A percentile compares a stretch with the other conserved stretches of the same genome.
phyloP scores from a whole-genome alignment of 2,113 vertebrate species.

The Corythornis cristatus region DNA sequence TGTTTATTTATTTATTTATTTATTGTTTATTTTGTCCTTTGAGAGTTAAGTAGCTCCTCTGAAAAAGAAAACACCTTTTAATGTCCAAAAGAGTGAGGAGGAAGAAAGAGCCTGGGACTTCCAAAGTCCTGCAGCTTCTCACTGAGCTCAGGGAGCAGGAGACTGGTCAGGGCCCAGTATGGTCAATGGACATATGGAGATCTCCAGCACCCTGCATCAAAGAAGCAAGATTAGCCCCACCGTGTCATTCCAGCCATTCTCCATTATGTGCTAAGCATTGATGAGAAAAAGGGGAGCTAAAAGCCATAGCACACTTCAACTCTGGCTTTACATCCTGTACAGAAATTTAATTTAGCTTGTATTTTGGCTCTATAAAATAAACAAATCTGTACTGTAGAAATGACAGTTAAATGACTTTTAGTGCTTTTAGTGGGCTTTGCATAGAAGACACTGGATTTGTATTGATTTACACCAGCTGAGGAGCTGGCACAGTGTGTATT shows the following conservation, averaged over 20 bases:
- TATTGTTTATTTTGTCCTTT: background rate
- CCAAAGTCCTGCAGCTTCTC: background rate
- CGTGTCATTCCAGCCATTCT: background rate
- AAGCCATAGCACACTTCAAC: background rate
- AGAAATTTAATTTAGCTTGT: background rate
- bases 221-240: background rate
- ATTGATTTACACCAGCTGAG: slow-evolving; percentile 44
- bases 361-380: slow-evolving; percentile 42
- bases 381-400: slow-evolving; percentile 9
- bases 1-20: background rate
- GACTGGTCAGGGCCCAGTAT: background rate
- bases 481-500: slow-evolving; percentile 13
- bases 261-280: background rate
- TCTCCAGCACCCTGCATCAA: background rate
- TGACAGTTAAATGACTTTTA: background rate
- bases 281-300: slow-evolving; percentile 4
- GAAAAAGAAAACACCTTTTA: background rate
- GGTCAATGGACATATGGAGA: fast-evolving
- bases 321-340: background rate
- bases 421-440: background rate
- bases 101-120: background rate
- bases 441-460: background rate
- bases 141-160: background rate
- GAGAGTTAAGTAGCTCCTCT: background rate
- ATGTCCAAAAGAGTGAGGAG: background rate